These are phyloP conservation scores for Megalops cyprinoides DNA, from an alignment of 2,797 vertebrate species.

Conservation along the genomic window DNA sequence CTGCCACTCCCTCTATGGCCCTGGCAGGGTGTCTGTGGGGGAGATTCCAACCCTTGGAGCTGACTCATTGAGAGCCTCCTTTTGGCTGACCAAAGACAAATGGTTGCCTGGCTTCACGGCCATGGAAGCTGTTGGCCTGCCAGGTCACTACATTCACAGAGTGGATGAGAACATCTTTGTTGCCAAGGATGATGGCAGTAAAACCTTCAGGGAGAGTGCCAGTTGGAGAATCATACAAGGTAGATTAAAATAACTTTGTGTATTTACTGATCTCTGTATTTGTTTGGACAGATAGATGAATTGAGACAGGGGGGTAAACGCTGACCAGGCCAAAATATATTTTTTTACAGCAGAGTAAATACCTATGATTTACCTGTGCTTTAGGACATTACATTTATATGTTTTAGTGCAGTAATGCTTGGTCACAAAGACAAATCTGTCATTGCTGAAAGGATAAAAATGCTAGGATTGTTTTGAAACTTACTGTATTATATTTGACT, in stretches of 20 bases:
- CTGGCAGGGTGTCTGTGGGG: not conserved
- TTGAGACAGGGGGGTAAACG: not conserved
- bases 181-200: conserved; percentile 16
- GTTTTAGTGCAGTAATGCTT: not conserved
- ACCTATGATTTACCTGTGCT: no score
- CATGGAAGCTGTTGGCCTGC: conserved; percentile 8
- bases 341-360: no score
- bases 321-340: not conserved
- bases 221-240: conserved; percentile 17
- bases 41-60: not conserved
- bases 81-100: conserved; percentile 11
- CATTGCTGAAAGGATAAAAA: not conserved
- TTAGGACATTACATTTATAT: not conserved
- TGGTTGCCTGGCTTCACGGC: conserved; percentile 4
- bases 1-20: not conserved
- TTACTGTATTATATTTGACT: not conserved
- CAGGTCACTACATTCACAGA: conserved; percentile 22
- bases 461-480: not conserved
- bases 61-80: conserved; percentile 1
- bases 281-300: not conserved
- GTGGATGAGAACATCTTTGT: not conserved
- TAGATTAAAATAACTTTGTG: not conserved
- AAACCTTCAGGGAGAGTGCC: conserved; percentile 13
- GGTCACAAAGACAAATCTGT: no score
- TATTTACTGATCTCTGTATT: not conserved